Percentiles rank a stretch among this genome's conserved stretches.
Conservation (phyloP, 2,113 vertebrate species). For the Leptosomus discolor region DNA sequence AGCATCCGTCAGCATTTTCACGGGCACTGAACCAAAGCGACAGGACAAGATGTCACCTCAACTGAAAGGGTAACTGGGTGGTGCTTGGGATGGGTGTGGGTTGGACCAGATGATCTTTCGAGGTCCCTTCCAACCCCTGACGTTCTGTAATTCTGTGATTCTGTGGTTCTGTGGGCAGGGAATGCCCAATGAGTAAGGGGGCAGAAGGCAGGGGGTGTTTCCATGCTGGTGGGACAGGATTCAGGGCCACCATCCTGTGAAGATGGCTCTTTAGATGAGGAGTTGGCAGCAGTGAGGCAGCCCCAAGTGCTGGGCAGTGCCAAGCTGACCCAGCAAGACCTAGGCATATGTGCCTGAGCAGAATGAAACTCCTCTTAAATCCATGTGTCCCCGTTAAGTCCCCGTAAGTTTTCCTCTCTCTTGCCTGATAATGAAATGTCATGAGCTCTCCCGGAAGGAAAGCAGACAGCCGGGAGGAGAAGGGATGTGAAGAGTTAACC, state of each 20-base stretch:
- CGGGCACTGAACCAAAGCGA: neutral
- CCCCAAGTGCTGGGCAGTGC: neutral
- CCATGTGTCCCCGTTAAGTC: neutral
- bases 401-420: neutral
- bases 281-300: neutral
- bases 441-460: accelerated
- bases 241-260: neutral
- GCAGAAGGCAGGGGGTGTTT: neutral
- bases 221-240: neutral
- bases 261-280: neutral
- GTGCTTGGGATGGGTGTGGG: accelerated
- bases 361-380: neutral
- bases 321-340: neutral
- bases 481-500: neutral
- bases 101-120: too few relatives aligned
- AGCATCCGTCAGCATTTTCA: neutral
- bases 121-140: too few relatives aligned
- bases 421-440: neutral
- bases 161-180: too few relatives aligned
- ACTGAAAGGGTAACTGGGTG: neutral
- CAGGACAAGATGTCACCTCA: neutral
- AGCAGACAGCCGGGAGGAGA: neutral
- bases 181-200: neutral
- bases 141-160: too few relatives aligned
- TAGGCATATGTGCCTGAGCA: accelerated